These are phyloP conservation scores for Amphimallon solstitiale DNA, from an alignment of 2,888 invertebrate genomes.

Conservation along the genomic window DNA sequence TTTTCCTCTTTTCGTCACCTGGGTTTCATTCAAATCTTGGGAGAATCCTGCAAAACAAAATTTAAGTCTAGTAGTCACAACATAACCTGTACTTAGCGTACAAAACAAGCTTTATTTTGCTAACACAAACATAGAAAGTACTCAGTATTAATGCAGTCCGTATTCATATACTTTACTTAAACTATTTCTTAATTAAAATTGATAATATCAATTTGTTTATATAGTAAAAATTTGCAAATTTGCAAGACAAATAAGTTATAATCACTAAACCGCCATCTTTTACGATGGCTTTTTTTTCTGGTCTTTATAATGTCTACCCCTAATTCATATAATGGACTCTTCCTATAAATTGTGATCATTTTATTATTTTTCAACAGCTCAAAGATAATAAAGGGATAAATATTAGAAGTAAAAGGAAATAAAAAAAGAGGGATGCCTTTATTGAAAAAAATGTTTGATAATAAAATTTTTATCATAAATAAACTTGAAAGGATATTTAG, in stretches of 20 bases:
- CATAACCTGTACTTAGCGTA: constrained; percentile 56
- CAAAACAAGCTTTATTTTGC: constrained; percentile 14
- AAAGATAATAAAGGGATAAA: background rate
- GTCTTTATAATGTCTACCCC: constrained; percentile 49
- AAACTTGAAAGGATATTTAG: constrained; percentile 34
- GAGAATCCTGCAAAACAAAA: constrained; percentile 49
- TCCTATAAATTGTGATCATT: constrained; percentile 45
- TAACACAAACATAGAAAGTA: background rate
- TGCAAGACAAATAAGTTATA: constrained; percentile 57
- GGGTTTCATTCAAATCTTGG: constrained; percentile 44
- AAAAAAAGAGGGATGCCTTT: background rate
- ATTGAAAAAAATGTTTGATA: constrained; percentile 33
- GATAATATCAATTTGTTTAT: constrained; percentile 54
- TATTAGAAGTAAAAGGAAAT: too few species aligned
- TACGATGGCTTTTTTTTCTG: constrained; percentile 50
- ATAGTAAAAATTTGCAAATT: constrained; percentile 60
- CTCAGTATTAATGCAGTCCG: constrained; percentile 1
- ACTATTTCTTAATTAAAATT: constrained; percentile 1
- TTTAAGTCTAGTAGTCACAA: constrained; percentile 51
- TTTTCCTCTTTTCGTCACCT: background rate
- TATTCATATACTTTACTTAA: constrained; percentile 4
- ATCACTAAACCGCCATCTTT: constrained; percentile 63
- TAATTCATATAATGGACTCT: constrained; percentile 57
- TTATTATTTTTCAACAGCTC: constrained; percentile 28
- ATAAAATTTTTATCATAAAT: constrained; percentile 39